A percentile compares a stretch with the other conserved stretches of the same genome.
These are phyloP conservation scores for Distichodus sexfasciatus DNA, from an alignment of 2,797 vertebrate genomes.

Conservation along the genomic window DNA sequence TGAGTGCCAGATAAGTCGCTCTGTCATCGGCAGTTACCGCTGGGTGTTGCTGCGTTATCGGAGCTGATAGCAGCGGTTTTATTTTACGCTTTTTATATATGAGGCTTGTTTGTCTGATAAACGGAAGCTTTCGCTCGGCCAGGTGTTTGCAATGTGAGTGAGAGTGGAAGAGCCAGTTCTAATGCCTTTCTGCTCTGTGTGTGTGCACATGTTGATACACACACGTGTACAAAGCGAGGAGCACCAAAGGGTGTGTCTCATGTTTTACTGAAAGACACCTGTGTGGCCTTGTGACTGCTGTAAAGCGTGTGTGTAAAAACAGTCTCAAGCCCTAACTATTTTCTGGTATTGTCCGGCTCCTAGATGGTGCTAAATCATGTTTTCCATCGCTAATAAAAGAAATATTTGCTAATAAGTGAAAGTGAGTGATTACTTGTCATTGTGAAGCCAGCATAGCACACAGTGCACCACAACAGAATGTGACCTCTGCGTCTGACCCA, in stretches of 20 bases:
- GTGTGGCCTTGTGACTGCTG: not conserved
- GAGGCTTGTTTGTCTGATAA: constrained; percentile 48
- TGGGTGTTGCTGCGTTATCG: constrained; percentile 39
- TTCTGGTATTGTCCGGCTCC: too few species aligned
- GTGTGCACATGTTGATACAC: too few species aligned
- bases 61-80: constrained; percentile 31
- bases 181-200: constrained; percentile 14
- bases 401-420: too few species aligned
- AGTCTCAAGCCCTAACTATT: too few species aligned
- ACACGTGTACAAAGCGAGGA: not conserved
- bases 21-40: constrained; percentile 53
- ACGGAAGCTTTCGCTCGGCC: constrained; percentile 44
- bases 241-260: constrained; percentile 16
- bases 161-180: constrained; percentile 33
- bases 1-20: constrained; percentile 32
- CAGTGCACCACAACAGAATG: too few species aligned
- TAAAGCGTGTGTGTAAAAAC: too few species aligned
- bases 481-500: too few species aligned
- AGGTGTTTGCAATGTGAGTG: constrained; percentile 40
- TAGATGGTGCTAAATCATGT: too few species aligned
- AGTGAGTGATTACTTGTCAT: too few species aligned
- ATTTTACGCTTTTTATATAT: constrained; percentile 22
- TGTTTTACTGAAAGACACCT: constrained; percentile 19
- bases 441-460: too few species aligned
- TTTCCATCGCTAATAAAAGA: too few species aligned